Base-by-base conservation (phyloP, 1,140 invertebrate species). In the Tenebrio molitor region DNA sequence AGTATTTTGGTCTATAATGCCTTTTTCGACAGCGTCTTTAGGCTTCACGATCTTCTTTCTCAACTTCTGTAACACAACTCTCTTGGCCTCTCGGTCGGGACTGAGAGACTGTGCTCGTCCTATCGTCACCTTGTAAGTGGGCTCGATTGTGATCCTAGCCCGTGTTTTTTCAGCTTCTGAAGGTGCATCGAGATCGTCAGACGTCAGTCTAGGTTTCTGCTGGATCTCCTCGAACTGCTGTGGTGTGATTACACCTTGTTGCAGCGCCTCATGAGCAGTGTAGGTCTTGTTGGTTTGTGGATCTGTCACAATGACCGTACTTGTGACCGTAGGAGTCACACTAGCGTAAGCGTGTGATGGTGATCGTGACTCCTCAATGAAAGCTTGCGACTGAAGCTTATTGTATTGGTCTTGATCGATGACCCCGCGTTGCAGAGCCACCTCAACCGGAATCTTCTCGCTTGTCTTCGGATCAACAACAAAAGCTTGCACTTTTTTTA, bases 391-490 rank as follows among this genome's bases (percentile, higher is more conserved):
- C 75, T 87, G 84, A 69, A 87, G 86, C 84, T 85, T 90, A 83
- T 86, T 85, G 64, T 86, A 86, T 3, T 86, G 88, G 16, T 85
- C 82, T 46, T 87, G 81, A 83, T 92, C 89, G n/a, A 92, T 89
- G 19, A 95, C 83, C 1, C 93, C 94, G 69, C 90, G 85, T 82
- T 93, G 89, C 39, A 94, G 87, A 19, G 94, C 94, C 34, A 94
- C 91, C 83, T 95, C 89, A 76, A 93, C 87, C 0, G 91, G 89
- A 33, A 95, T 83, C 79, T 91, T 88, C 80, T 91, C 88, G 7
- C 92, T 92, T 7, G 92, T 93, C 69, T 87, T 86, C 4, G 94
- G 93, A 85, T 96, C 93, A 62, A 89, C 85, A 10, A 95, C 88
- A 85, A 92, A 90, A 1, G 89, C 84, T 77, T 85, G 84, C 2